phyloP scores from a whole-genome alignment of 2,113 vertebrate species.

The Eonycteris spelaea region DNA sequence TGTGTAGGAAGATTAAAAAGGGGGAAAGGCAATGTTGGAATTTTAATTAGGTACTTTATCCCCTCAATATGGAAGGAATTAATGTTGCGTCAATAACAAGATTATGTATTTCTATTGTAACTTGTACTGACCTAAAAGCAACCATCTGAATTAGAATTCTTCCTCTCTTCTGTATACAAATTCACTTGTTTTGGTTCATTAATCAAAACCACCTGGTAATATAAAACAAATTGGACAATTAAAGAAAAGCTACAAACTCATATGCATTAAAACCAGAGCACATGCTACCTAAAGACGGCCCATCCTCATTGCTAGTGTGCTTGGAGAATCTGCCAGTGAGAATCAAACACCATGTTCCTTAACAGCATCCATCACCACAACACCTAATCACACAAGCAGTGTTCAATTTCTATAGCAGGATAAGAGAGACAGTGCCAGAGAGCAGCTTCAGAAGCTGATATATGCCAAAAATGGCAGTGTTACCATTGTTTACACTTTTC shows the following conservation, averaged over 20 bases:
- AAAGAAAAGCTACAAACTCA: conserved; percentile 63
- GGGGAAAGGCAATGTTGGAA: conserved; percentile 53
- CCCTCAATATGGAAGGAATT: conserved; percentile 60
- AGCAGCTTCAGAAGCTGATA: neutral
- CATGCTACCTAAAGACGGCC: neutral
- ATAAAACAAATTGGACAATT: conserved; percentile 76
- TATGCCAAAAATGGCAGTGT: neutral
- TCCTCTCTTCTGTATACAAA: conserved; percentile 71
- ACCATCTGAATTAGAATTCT: conserved; percentile 60
- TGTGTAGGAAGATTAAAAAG: conserved; percentile 35
- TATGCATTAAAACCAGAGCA: conserved; percentile 13
- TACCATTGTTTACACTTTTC: neutral
- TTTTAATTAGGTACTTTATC: conserved; percentile 64
- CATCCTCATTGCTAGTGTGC: neutral
- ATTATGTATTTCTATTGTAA: conserved; percentile 62
- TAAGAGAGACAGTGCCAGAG: neutral
- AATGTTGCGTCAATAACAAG: conserved; percentile 66
- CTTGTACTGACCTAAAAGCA: conserved; percentile 69
- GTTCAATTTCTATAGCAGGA: neutral
- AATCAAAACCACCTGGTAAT: conserved; percentile 73
- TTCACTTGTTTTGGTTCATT: conserved; percentile 71
- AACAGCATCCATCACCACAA: neutral
- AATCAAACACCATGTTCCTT: neutral
- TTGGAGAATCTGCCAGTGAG: neutral
- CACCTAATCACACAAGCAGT: neutral